Percentiles rank a stretch among this genome's conserved stretches.
Conservation (phyloP, 2,888 invertebrate species). For the Apotomis turbidana region DNA sequence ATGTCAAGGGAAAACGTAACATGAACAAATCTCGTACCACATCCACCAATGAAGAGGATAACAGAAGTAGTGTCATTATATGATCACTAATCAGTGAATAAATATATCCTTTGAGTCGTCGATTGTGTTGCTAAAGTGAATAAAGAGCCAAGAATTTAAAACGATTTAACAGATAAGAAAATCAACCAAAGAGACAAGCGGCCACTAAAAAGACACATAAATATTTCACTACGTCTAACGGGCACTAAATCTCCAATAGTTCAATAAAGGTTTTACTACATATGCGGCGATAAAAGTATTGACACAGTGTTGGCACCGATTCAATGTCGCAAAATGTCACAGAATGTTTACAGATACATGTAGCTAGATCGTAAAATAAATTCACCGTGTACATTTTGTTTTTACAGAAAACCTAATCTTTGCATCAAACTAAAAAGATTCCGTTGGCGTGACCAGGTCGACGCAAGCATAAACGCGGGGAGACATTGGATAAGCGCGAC, state of each 20-base stretch:
- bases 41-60: too few species aligned
- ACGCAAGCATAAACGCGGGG: neutral
- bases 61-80: too few species aligned
- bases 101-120: too few species aligned
- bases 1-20: too few species aligned
- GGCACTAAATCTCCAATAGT: constrained; percentile 10
- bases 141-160: neutral
- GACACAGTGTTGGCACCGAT: constrained; percentile 18
- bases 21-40: too few species aligned
- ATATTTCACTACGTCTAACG: constrained; percentile 14
- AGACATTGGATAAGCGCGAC: too few species aligned
- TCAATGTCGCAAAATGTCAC: neutral
- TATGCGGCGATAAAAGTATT: constrained; percentile 31
- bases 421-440: too few species aligned
- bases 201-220: neutral
- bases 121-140: neutral
- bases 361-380: too few species aligned
- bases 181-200: neutral
- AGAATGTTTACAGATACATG: neutral
- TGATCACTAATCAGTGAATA: too few species aligned
- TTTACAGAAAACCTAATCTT: too few species aligned
- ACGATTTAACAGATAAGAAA: neutral
- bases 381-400: too few species aligned
- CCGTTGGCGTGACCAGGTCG: too few species aligned
- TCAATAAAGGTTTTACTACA: constrained; percentile 23